Evolutionary conservation across 2,113 vertebrate species (phyloP), one percentile per base, ranked within the genome.

Genomic region (Limnothrissa miodon): DNA sequence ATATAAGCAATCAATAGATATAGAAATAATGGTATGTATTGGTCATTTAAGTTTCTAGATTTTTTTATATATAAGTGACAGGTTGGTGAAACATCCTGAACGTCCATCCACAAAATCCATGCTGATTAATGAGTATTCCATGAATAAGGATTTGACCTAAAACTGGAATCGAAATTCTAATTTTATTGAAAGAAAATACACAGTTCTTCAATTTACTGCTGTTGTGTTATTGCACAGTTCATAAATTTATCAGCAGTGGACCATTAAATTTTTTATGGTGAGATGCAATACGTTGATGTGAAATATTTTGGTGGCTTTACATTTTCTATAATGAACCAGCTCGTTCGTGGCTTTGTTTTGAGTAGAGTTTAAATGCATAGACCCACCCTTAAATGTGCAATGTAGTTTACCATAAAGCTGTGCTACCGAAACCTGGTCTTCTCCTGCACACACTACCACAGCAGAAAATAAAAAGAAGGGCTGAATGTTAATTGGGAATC

Each of bases 401-500:
- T 62, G n/a, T 74, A 74, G 36, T 91, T 89, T 89, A 83, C 81
- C 79, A 89, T 92, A 88, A 90, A 87, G 83, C 44, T 23, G 79
- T 84, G 87, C 88, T 93, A 91, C 92, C 93, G 85, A 88, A 87
- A 92, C 90, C 87, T 86, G 80, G 84, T 91, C 81, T 86, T 83
- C 81, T 17, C 82, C 85, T 86, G 53, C 87, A 86, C 84, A 84
- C 45, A 90, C 89, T 90, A 89, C 88, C 91, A 90, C 82, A 29
- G 83, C 88, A 89, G 90, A 78, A 80, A 87, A 87, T 44, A 59
- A 84, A 90, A 92, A 86, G 53, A 89, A 88, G 87, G 84, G 87
- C 87, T 90, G 90, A 92, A 93, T 93, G 92, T 93, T 94, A 93
- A 94, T 94, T 92, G 90, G 89, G 87, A 91, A 92, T 90, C 88